phyloP scores from a whole-genome alignment of 2,797 vertebrate species.

The Aotus griseimembra region DNA sequence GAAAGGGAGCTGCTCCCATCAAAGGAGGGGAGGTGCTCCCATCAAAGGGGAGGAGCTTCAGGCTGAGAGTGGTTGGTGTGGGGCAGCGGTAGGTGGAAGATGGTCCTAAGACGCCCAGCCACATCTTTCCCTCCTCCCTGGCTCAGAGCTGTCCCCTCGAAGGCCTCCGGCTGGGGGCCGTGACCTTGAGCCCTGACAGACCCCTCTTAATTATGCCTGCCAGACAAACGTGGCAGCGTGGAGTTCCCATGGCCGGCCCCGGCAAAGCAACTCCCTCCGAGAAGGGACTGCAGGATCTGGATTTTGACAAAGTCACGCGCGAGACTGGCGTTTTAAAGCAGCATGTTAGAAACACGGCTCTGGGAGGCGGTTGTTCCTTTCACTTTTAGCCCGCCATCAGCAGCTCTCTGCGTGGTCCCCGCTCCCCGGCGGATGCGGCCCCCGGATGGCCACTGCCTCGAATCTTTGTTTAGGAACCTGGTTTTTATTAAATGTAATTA shows the following conservation, averaged over 20 bases:
- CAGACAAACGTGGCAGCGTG: conserved; percentile 72
- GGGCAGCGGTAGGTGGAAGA: neutral
- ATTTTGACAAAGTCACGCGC: conserved; percentile 53
- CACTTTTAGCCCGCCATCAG: conserved; percentile 46
- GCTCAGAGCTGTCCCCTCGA: conserved; percentile 37
- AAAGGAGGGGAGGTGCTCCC: neutral
- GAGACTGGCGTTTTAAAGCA: conserved; percentile 35
- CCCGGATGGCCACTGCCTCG: conserved; percentile 56
- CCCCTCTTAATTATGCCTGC: conserved; percentile 79
- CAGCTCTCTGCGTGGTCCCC: conserved; percentile 46
- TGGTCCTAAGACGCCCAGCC: conserved; percentile 55
- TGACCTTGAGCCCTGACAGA: conserved; percentile 73
- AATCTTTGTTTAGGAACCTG: conserved; percentile 76
- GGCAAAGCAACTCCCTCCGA: conserved; percentile 41
- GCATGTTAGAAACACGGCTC: conserved; percentile 14
- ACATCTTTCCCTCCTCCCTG: conserved; percentile 79
- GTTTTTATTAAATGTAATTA: conserved; percentile 82
- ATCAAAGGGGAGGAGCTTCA: neutral
- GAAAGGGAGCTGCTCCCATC: neutral
- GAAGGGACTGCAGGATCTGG: neutral
- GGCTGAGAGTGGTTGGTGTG: neutral
- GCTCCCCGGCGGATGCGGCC: neutral
- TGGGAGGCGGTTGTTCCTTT: conserved; percentile 37
- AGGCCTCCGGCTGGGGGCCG: conserved; percentile 71
- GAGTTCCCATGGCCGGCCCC: neutral